Evolutionary conservation across 2,113 vertebrate species (phyloP), one percentile per base, ranked within the genome.

Genomic region (Semicossyphus pulcher): DNA sequence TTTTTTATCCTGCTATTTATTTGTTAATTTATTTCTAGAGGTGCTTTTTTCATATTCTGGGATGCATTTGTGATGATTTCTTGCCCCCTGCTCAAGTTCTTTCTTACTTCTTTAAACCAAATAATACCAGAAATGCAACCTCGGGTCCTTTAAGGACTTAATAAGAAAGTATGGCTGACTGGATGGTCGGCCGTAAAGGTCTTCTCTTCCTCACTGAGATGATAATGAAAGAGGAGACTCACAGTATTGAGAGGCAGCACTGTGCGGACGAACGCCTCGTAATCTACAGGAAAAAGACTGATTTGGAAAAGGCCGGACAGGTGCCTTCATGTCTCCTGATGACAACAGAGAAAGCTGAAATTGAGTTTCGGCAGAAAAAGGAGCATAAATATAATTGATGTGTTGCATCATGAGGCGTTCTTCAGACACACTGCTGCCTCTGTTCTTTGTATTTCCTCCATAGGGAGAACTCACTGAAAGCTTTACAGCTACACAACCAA

Each of bases 401-500:
- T 68, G 28, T 69, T 68, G 64, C 39, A 62, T 59, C 64, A 4
- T 53, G 63, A 66, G 80, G 75, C 73, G 75, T 69, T 79, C 61
- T 56, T 71, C 36, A 84, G 73, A 76, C 75, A 59, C 78, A 71
- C 80, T 84, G 85, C 86, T 91, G 89, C 91, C 80, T 84, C 84
- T 71, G 87, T 81, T 88, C 86, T 79, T 71, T 72, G 60, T 60
- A 66, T 65, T 73, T 70, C 66, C 84, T 87, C 78, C 74, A 28
- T 41, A 9, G 69, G 68, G 86, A 83, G 85, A 85, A 83, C 52
- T 78, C 77, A 66, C 70, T 80, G 83, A 94, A 93, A 94, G 95
- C 95, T 95, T 96, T 95, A 96, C 93, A 94, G 94, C 94, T 95
- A 93, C 93, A 88, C 93, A 94, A 95, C 95, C 95, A 95, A 96